A percentile compares a stretch with the other conserved stretches of the same genome.
Conservation (phyloP, 2,113 vertebrate genomes). For the Thunnus maccoyii region DNA sequence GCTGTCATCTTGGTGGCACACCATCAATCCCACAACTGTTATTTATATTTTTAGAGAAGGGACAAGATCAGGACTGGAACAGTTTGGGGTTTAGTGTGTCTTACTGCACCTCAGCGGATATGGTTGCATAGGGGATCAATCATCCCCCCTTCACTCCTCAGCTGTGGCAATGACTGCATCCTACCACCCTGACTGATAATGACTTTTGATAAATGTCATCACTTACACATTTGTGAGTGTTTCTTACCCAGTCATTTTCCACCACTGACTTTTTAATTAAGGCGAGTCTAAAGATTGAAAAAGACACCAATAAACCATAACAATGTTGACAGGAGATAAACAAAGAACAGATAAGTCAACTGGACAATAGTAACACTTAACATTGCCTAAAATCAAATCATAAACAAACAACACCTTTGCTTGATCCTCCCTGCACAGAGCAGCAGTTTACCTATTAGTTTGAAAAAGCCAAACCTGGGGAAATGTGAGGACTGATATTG, state of each 20-base stretch:
- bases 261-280: conserved; percentile 60
- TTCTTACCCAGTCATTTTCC: conserved; percentile 11
- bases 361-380: conserved; percentile 56
- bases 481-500: conserved; percentile 2
- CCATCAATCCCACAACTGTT: background rate
- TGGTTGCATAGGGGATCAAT: background rate
- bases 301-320: conserved; percentile 56
- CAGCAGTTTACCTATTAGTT: background rate
- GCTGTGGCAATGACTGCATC: background rate
- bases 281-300: conserved; percentile 55
- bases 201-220: background rate
- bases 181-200: conserved; percentile 9
- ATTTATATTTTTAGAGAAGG: background rate
- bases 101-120: conserved; percentile 28
- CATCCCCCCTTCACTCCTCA: background rate
- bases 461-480: background rate
- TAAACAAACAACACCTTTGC: conserved; percentile 10
- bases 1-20: background rate
- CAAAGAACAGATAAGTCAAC: conserved; percentile 49
- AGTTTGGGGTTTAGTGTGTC: background rate
- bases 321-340: conserved; percentile 31
- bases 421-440: conserved; percentile 6
- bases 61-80: background rate
- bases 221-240: background rate
- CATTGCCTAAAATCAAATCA: conserved; percentile 29